Evolutionary conservation across 2,888 invertebrate species (phyloP).

Genomic region (Rhimphoctona megacephalus): DNA sequence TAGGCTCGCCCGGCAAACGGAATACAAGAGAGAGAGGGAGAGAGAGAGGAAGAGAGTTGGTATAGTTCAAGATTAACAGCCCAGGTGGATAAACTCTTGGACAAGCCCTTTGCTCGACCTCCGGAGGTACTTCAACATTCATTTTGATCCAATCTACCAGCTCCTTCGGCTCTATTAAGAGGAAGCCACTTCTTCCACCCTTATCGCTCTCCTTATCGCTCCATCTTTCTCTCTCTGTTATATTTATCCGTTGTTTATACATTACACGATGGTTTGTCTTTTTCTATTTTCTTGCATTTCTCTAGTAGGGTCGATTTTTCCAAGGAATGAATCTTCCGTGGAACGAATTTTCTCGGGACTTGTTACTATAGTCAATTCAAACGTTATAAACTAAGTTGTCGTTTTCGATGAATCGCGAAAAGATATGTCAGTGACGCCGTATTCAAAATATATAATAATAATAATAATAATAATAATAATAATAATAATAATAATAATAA

Average conservation of each 20-base stretch:
- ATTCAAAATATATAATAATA: no score
- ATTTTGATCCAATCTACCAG: slow-evolving; percentile 45
- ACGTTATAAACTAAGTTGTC: no score
- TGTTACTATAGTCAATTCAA: no score
- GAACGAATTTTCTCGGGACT: no score
- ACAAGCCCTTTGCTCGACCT: slow-evolving; percentile 28
- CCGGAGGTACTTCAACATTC: slow-evolving; percentile 45
- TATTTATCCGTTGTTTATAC: background rate
- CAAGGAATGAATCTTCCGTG: no score
- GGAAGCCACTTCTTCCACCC: background rate
- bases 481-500: no score
- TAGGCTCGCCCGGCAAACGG: slow-evolving; percentile 68
- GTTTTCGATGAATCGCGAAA: background rate
- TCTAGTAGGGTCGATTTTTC: no score
- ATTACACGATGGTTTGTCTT: background rate
- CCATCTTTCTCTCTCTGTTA: background rate
- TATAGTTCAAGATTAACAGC: slow-evolving; percentile 77
- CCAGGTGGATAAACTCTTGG: slow-evolving; percentile 53
- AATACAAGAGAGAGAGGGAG: background rate
- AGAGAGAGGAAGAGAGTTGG: slow-evolving; percentile 15
- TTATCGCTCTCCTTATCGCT: background rate
- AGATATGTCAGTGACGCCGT: background rate
- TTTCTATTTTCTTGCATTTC: background rate
- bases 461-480: no score
- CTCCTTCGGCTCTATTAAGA: slow-evolving; percentile 22